Base-by-base conservation (phyloP, 2,113 vertebrate genomes). In the Psilopogon haemacephalus region DNA sequence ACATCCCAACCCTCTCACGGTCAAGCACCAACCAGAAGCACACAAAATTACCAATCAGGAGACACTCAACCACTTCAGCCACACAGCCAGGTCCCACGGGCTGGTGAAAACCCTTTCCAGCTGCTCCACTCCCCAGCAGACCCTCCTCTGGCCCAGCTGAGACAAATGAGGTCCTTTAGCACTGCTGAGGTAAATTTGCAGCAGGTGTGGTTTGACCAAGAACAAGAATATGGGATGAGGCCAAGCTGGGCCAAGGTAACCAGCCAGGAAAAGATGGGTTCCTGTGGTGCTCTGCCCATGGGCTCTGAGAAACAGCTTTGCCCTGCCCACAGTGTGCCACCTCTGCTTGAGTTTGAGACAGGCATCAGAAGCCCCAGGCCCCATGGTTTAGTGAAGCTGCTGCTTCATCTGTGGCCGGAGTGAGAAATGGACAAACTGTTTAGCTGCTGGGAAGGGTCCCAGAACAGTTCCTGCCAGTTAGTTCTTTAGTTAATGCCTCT, bases 1-100 rank as follows among this genome's bases (percentile, higher is more conserved):
- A 17, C 28, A 10, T 1, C 48, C 35, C 64, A 33, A 26, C 62
- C 8, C 28, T 9, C 58, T 1, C 21, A 0, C 0, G 3, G 19
- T 1, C 62, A 30, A 26, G 40, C 8, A 9, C 28, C 44, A 6
- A 4, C 24, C 5, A 42, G 18, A 2, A 85, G 8, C 23, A 10
- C 46, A 3, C 2, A 11, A 27, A 4, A 8, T 0, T 26, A 13
- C 9, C 12, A 3, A 2, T 0, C 6, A 2, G 2, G 11, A 50
- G 42, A 2, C n/a, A 58, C 64, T 67, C n/a, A 65, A 44, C 55
- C 1, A 0, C 26, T 26, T 3, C 24, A 28, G 35, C 48, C 3
- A 12, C 12, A 0, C 14, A 5, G 15, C 26, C 20, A 0, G 33
- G 12, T 3, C 44, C 32, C 71, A 4, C 1, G 1, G 0, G 5